A percentile compares a stretch with the other conserved stretches of the same genome.
Evolutionary conservation across 2,888 invertebrate species (phyloP).

Genomic region (Tachystola acroxantha): DNA sequence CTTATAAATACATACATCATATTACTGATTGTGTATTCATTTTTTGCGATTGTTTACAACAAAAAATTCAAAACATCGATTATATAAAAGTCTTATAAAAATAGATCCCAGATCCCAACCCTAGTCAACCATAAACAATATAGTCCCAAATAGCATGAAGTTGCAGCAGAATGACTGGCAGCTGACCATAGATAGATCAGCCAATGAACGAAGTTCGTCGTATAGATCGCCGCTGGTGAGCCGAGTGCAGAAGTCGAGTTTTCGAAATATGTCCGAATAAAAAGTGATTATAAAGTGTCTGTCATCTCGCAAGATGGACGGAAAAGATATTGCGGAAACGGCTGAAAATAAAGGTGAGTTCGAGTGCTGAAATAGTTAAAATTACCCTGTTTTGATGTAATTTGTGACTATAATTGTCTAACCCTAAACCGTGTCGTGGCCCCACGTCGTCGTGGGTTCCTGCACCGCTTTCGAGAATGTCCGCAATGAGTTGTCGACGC

Average conservation of each 20-base stretch:
- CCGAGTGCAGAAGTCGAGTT: slow-evolving; percentile 71
- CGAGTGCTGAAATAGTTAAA: too few species aligned
- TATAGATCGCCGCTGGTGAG: slow-evolving; percentile 71
- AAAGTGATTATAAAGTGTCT: slow-evolving; percentile 71
- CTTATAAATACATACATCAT: too few species aligned
- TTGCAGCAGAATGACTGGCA: too few species aligned
- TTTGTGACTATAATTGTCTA: slow-evolving; percentile 49
- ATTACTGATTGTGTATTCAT: too few species aligned
- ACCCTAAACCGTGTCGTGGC: slow-evolving; percentile 76
- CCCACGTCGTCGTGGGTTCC: slow-evolving; percentile 73
- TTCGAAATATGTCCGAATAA: slow-evolving; percentile 76
- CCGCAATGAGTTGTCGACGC: slow-evolving; percentile 58
- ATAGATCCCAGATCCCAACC: too few species aligned
- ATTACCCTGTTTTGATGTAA: too few species aligned
- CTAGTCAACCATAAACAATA: too few species aligned
- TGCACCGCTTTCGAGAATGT: slow-evolving; percentile 69
- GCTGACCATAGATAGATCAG: too few species aligned
- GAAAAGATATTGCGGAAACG: slow-evolving; percentile 73
- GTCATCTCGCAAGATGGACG: slow-evolving; percentile 77
- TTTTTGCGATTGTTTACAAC: too few species aligned
- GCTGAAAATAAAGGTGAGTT: slow-evolving; percentile 72
- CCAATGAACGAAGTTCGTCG: slow-evolving; percentile 30
- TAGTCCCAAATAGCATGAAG: too few species aligned
- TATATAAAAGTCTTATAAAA: too few species aligned
- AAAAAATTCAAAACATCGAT: too few species aligned